Base-by-base conservation (phyloP, 2,888 invertebrate species). In the Taenaris catops region DNA sequence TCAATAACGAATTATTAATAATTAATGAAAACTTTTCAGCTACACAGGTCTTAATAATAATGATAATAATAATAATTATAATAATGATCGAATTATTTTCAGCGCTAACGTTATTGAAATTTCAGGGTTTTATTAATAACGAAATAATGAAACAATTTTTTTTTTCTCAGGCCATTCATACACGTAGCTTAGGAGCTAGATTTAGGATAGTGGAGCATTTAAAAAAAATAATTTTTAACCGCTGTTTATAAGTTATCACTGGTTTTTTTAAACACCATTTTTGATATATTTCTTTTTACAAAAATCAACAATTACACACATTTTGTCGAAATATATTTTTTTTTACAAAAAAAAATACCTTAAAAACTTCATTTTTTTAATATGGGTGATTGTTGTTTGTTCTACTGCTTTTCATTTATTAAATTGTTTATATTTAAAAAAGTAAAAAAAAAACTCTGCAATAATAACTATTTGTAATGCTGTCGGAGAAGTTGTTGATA, bases 71-170 rank as follows among this genome's bases (percentile, higher is more conserved):
- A 26, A 9, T 34, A 24, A 19, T 37, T 23, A n/a, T n/a, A 36
- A 34, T 36, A 28, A 33, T 37, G 60, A 68, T 55, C 44, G 46
- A 53, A 71, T 78, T 76, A 66, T 76, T 81, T 83, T 80, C 81
- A 83, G 81, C 64, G 64, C 61, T 80, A 76, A 79, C 49, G 17
- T 40, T 33, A 63, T 72, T 76, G 59, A 72, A 68, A 66, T 81
- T 81, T 78, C 81, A 81, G 81, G 81, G 64, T 56, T n/a, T n/a
- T 35, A 56, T 28, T 48, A 62, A 57, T 59, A 58, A 63, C 61
- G 49, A 52, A 55, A 49, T 53, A 43, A 49, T 40, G 25, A 44
- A 40, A 41, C 38, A 51, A 55, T 41, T 49, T 57, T 63, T 73
- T 49, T 57, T 63, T 73, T 72, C 68, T 67, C 71, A 70, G 72